These are phyloP conservation scores for Cinclus cinclus DNA, from an alignment of 2,113 vertebrate genomes.

Conservation along the genomic window DNA sequence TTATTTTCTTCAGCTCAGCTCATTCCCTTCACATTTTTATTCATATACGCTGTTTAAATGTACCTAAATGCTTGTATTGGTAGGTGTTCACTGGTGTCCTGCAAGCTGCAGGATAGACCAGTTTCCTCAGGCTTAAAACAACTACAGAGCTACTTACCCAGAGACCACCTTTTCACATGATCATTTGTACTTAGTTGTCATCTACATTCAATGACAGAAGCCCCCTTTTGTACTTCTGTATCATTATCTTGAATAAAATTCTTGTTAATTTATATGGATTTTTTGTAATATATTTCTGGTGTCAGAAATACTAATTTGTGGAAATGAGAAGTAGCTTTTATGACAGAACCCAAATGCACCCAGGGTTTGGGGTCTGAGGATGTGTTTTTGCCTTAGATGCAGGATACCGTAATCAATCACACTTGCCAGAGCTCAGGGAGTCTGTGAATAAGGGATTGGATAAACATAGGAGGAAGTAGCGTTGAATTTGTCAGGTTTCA, in stretches of 20 bases:
- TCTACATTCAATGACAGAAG: neutral
- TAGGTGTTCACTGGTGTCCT: neutral
- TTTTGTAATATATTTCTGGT: neutral
- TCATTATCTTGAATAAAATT: neutral
- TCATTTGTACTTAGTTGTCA: neutral
- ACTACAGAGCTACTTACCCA: neutral
- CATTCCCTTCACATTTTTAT: slow-evolving; percentile 19
- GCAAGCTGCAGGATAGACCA: neutral
- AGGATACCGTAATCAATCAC: neutral
- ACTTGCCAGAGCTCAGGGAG: neutral
- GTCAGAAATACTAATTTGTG: neutral
- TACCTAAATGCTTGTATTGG: neutral
- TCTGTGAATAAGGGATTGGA: neutral
- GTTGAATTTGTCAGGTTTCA: neutral
- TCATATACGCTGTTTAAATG: slow-evolving; percentile 34
- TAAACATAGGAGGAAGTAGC: neutral
- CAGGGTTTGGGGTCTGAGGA: neutral
- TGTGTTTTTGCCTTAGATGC: neutral
- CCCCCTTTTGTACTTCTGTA: neutral
- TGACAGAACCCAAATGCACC: neutral
- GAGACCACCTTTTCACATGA: neutral
- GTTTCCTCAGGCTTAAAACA: neutral
- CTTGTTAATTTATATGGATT: neutral
- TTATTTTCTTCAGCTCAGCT: slow-evolving; percentile 9
- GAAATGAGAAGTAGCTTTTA: neutral